Evolutionary conservation across 92 coral and sea anemone genomes (phyloP), one percentile per base, ranked within the genome.

Genomic region (Pocillopora grandis): DNA sequence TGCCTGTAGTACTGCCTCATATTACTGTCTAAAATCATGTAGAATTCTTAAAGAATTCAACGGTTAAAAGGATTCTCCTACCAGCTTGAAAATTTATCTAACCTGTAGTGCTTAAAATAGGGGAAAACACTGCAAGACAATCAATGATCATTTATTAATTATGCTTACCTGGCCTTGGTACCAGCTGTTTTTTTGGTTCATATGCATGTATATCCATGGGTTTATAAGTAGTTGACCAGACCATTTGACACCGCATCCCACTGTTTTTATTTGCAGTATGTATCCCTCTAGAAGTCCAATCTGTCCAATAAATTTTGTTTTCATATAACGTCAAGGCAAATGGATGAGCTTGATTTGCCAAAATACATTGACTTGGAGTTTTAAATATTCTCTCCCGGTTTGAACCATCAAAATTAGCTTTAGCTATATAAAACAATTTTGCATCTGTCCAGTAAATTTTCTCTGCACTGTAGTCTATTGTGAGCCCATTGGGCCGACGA

Each of bases 371-470:
- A 7, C 16, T 60, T 14, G 90, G 71, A 35, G 90, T 85, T 37
- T 69, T 81, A 10, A 96, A 85, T 35, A 92, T 83, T 82, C 71
- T 89, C 71, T 87, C 87, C 7, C 89, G 86, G 62, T 87, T 83
- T 57, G 88, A 78, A 9, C 98, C 98, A 75, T 96, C 85, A 71
- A 83, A 96, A 73, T 90, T 74, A 20, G 95, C 91, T 23, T 86
- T 66, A 2, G 91, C 93, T 75, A 96, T 94, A 75, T 86, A 91
- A 66, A 90, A 64, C 72, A 90, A 72, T 69, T 85, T 91, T 5
- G 98, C 98, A 94, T 96, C 98, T 16, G 94, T 86, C 98, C 98
- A 96, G 77, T 92, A 96, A 27, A 96, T 85, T 76, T 91, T 90
- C 58, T 69, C 78, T n/a, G 84, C 88, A 65, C 90, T 86, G 81